These are phyloP conservation scores for Chrysemys picta DNA, from an alignment of 2,113 vertebrate genomes.

Conservation along the genomic window DNA sequence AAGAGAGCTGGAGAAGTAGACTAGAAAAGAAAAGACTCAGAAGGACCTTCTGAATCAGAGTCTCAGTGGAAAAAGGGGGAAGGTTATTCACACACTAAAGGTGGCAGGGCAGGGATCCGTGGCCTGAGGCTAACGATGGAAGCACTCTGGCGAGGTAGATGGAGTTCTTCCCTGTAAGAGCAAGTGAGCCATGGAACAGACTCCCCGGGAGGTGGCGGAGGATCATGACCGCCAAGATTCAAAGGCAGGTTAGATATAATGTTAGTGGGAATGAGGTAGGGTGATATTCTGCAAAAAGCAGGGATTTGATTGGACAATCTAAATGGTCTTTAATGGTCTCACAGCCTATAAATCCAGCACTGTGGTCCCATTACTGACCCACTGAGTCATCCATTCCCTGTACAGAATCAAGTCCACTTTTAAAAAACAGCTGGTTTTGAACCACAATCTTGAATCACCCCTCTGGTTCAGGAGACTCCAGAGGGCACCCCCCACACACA, in stretches of 20 bases:
- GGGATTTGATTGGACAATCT: neutral
- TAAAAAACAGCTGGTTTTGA: neutral
- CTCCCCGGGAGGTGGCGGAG: neutral
- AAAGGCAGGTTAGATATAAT: neutral
- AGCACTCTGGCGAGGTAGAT: neutral
- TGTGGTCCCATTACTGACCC: neutral
- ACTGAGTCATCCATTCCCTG: neutral
- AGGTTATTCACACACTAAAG: neutral
- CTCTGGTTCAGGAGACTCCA: neutral
- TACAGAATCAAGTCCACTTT: neutral
- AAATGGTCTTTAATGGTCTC: neutral
- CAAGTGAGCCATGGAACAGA: neutral
- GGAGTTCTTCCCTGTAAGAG: neutral
- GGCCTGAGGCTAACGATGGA: neutral
- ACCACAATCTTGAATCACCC: neutral
- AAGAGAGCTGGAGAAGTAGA: neutral
- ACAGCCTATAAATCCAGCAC: rapidly evolving
- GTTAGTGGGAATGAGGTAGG: neutral
- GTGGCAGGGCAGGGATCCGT: neutral
- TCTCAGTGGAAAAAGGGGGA: neutral
- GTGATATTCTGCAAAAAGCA: neutral
- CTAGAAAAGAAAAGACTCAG: neutral
- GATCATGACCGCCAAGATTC: neutral
- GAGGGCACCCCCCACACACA: neutral
- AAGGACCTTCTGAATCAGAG: neutral